Evolutionary conservation across 2,113 vertebrate species (phyloP).

Genomic region (Microtus oregoni): DNA sequence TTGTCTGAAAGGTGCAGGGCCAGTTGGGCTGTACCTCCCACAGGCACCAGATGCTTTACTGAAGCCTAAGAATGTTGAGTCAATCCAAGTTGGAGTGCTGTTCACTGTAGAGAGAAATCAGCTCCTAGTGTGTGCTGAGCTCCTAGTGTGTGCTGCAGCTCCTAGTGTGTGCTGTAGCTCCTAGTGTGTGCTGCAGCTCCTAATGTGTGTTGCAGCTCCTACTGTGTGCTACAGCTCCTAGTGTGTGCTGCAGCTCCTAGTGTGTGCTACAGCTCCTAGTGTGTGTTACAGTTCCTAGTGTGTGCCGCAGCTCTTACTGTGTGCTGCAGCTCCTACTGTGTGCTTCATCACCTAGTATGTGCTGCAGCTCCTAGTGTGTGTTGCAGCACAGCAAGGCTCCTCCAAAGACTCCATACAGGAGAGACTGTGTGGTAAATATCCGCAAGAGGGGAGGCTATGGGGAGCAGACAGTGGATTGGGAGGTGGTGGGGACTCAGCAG

Average conservation of each 20-base stretch:
- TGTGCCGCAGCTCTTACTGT: background rate
- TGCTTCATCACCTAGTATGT: background rate
- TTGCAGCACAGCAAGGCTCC: background rate
- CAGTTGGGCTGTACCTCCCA: background rate
- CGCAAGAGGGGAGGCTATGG: background rate
- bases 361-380: background rate
- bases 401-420: background rate
- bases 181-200: background rate
- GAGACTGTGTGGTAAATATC: background rate
- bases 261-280: background rate
- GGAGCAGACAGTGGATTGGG: background rate
- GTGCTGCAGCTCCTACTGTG: background rate
- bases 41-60: background rate
- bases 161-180: background rate
- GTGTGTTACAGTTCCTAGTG: background rate
- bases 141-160: background rate
- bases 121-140: background rate
- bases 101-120: background rate
- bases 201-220: background rate
- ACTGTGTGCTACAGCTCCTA: background rate
- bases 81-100: too few relatives aligned
- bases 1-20: background rate
- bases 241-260: background rate
- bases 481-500: background rate
- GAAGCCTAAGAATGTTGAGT: background rate